These are phyloP conservation scores for Fukomys damarensis DNA, from an alignment of 2,113 vertebrate species.

Conservation along the genomic window DNA sequence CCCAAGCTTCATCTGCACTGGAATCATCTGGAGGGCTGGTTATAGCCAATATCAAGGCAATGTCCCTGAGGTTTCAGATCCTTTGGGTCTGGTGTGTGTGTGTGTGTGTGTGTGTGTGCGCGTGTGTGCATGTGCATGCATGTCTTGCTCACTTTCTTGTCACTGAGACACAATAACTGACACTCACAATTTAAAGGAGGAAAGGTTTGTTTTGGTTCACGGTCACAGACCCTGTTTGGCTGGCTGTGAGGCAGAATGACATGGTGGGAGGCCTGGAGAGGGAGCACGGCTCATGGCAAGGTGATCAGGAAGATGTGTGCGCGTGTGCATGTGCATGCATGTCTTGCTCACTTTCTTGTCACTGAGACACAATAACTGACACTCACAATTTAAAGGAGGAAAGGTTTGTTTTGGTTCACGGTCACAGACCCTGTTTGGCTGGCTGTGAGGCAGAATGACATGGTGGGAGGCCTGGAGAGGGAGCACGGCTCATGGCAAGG, in stretches of 20 bases:
- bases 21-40: not conserved
- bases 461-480: not conserved
- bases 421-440: not conserved
- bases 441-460: not conserved
- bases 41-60: not conserved
- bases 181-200: not conserved
- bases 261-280: not conserved
- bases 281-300: not conserved
- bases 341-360: not conserved
- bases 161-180: not conserved
- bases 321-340: too few species aligned
- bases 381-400: not conserved
- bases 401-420: not conserved
- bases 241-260: not conserved
- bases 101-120: too few species aligned
- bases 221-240: too few species aligned
- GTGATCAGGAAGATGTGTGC: not conserved
- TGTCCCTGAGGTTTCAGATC: not conserved
- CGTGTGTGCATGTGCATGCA: too few species aligned
- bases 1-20: not conserved
- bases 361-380: not conserved
- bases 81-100: not conserved
- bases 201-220: not conserved
- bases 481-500: not conserved
- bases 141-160: not conserved